Evolutionary conservation across 2,888 invertebrate genomes (phyloP).

Genomic region (Eudasyphora cyanicolor): DNA sequence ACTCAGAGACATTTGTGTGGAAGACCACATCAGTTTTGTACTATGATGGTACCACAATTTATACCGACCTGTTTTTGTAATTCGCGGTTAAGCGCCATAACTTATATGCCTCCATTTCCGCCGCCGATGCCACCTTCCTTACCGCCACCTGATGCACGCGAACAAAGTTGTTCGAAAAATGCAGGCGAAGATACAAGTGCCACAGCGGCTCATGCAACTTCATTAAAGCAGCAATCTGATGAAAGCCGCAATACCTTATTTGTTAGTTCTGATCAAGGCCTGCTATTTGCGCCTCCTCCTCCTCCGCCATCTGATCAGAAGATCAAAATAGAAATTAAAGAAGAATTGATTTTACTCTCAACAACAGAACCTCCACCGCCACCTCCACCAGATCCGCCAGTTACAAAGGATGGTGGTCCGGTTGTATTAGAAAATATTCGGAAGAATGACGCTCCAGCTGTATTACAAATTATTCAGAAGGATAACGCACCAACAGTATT

Average conservation of each 20-base stretch:
- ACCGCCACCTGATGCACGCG: slow-evolving; percentile 66
- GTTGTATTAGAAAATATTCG: no score
- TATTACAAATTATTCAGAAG: no score
- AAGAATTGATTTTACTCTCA: slow-evolving; percentile 21
- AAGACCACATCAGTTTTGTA: slow-evolving; percentile 36
- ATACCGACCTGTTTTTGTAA: slow-evolving; percentile 34
- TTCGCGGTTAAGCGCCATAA: slow-evolving; percentile 28
- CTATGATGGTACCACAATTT: neutral
- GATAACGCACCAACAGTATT: neutral
- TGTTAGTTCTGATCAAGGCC: no score
- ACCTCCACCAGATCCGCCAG: neutral
- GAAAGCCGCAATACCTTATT: no score
- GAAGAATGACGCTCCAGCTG: no score
- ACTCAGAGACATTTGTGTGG: no score
- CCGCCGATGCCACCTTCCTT: slow-evolving; percentile 71
- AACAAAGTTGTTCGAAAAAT: neutral
- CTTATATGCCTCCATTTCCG: slow-evolving; percentile 36
- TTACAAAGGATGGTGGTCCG: neutral
- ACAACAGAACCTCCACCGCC: neutral
- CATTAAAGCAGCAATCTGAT: no score
- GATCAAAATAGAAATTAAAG: neutral
- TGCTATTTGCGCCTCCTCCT: neutral
- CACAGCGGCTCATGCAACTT: no score
- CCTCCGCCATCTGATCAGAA: neutral
- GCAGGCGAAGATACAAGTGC: neutral